Conservation (phyloP, 1,140 invertebrate species). For the Epicauta chinensis region DNA sequence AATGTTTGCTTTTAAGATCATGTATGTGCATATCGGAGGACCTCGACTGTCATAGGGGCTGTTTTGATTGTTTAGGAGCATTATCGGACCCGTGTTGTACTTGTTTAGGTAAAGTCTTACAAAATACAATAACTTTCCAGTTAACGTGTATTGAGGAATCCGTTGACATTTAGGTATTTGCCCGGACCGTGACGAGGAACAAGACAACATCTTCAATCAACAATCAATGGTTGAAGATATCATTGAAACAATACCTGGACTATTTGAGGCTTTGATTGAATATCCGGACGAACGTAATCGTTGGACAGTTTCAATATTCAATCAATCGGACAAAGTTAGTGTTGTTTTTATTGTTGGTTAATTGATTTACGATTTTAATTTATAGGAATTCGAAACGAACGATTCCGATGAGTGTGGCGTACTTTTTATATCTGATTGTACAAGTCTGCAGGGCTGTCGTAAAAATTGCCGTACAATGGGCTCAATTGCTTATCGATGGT, state of each 20-base stretch:
- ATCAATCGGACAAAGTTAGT: too few species aligned
- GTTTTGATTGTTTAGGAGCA: conserved; percentile 76
- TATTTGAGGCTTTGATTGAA: conserved; percentile 73
- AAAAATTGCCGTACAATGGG: conserved; percentile 62
- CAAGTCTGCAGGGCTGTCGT: conserved; percentile 78
- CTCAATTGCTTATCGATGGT: conserved; percentile 71
- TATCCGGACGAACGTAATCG: conserved; percentile 64
- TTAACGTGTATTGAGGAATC: not conserved
- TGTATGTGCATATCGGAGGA: conserved; percentile 87
- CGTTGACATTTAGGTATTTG: conserved; percentile 63
- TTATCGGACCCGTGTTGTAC: conserved; percentile 87
- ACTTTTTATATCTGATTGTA: conserved; percentile 80
- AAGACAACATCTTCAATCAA: conserved; percentile 55
- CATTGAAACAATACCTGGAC: conserved; percentile 66
- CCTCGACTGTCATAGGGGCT: conserved; percentile 84
- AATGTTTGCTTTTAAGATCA: conserved; percentile 87
- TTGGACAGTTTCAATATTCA: conserved; percentile 67
- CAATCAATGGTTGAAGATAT: conserved; percentile 82
- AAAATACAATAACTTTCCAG: not conserved
- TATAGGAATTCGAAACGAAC: too few species aligned
- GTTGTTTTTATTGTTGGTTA: too few species aligned
- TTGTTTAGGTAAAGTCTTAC: conserved; percentile 71
- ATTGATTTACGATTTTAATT: too few species aligned
- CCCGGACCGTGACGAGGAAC: conserved; percentile 70
- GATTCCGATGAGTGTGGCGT: conserved; percentile 60